Base-by-base conservation (phyloP, 53 echinoderm and acorn worm genomes). In the Temnopleurus reevesii region DNA sequence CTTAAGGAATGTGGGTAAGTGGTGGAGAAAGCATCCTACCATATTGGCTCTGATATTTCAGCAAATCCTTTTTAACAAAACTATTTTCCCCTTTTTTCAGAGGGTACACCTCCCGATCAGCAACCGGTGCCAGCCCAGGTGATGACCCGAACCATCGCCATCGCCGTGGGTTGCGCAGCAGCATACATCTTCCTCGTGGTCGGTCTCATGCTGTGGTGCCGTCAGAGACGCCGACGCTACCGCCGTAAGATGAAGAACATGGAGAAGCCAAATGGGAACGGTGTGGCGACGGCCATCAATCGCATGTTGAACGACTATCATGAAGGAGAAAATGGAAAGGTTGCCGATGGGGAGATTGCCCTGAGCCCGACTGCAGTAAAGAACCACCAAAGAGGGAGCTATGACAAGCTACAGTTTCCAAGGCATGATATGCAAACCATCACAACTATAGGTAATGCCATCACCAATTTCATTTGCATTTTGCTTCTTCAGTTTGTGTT, bases 371-470 rank as follows among this genome's bases (percentile, higher is more conserved):
- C 91, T 55, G 77, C 90, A 12, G 85, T 54, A 46, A 91, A 76
- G 76, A 89, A 83, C 80, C 86, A 56, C 84, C 91, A 91, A n/a
- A 81, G 97, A 76, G 94, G 91, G n/a, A 97, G 96, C 77, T 99
- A 96, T 59, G 99, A 99, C 89, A 97, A 94, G 66, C 93, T 97
- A 65, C 99, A 94, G 91, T 96, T 99, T 86, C 99, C 99, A 63
- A 91, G 94, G 57, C 99, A 99, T 71, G 99, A 99, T 53, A 90
- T 96, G 63, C 92, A 93, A 90, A 94, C 94, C 23, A 91, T 99
- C 12, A 93, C 95, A 33, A 91, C 95, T 21, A 92, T 97, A 47
- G 98, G 97, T 97, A 91, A 89, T 3, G 26, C 21, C 8, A 71
- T 38, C 9, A 41, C 7, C 41, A 3, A 19, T 38, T 35, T 21